Evolutionary conservation across 2,797 vertebrate genomes (phyloP), one percentile per base, ranked within the genome.

Genomic region (Muscicapa comitata): DNA sequence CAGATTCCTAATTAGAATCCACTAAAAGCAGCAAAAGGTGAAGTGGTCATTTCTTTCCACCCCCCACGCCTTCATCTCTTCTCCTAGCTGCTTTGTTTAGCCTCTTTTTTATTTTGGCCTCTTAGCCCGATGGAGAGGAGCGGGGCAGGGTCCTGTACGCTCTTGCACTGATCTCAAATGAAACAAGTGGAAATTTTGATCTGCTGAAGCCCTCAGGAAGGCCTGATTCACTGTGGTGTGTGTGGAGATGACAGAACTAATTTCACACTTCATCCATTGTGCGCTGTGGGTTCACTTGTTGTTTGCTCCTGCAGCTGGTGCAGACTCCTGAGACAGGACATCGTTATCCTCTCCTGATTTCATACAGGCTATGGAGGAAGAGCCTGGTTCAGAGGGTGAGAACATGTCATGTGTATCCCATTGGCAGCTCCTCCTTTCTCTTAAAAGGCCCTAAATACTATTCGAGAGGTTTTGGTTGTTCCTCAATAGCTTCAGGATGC

Each of bases 1-100:
- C 96, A 95, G 93, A 40, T 96, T 97, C 86, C 97, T 97, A 97
- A 97, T 98, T 97, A 98, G 95, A 94, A 95, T 72, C 88, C 91
- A 88, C 84, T 94, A 19, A 78, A 88, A 94, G 88, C 66, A 62
- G 90, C 89, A 72, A 43, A 86, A 83, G 86, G 85, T 87, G 78
- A 94, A 88, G 73, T 53, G 81, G 94, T 83, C 95, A 68, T 89
- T 94, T 80, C 93, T 93, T 66, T 37, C 53, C 67, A 59, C 59
- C 79, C n/a, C 38, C 65, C 28, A 20, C 0, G 0, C 53, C 93
- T 59, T 53, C 2, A 8, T 42, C n/a, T 54, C 62, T 78, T 79
- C 45, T 94, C 73, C 57, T 2, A 1, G 4, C 24, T 67, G 26
- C 19, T 80, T 92, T 89, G 76, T 67, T 86, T 51, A 28, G 24